These are phyloP conservation scores for Anodontia alba DNA, from an alignment of 2,888 invertebrate species.

Conservation along the genomic window DNA sequence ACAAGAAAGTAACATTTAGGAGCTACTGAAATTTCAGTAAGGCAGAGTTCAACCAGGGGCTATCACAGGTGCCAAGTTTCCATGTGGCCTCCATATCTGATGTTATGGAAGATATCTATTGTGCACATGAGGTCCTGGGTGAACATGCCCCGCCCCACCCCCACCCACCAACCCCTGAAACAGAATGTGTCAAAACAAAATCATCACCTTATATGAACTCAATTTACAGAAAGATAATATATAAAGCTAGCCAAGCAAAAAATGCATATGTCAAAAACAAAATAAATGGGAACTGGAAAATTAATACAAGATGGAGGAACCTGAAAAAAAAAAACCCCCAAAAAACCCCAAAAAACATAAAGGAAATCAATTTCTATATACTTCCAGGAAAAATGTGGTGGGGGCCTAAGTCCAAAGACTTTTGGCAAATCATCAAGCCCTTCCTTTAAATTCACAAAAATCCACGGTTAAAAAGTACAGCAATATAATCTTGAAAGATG, in stretches of 20 bases:
- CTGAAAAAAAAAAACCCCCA: not conserved
- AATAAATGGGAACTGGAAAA: slow-evolving; percentile 17
- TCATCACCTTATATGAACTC: slow-evolving; percentile 28
- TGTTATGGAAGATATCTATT: slow-evolving; percentile 3
- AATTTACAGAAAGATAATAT: slow-evolving; percentile 19
- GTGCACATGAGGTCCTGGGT: slow-evolving; percentile 9
- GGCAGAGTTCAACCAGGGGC: not conserved
- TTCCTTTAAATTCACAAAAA: slow-evolving; percentile 15
- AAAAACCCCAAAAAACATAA: too few relatives aligned
- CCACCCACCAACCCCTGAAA: too few relatives aligned
- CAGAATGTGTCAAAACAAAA: not conserved
- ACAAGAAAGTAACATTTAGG: not conserved
- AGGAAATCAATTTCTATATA: slow-evolving; percentile 15
- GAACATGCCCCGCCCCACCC: not conserved
- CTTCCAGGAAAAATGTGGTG: slow-evolving; percentile 24
- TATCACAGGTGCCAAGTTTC: not conserved
- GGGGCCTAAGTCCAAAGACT: slow-evolving; percentile 18
- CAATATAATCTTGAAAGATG: slow-evolving; percentile 16
- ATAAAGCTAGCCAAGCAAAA: slow-evolving; percentile 10
- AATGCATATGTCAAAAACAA: slow-evolving; percentile 21
- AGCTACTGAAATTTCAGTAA: not conserved
- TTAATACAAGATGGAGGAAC: slow-evolving; percentile 10
- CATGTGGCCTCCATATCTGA: not conserved
- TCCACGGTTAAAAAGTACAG: not conserved
- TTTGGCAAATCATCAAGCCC: slow-evolving; percentile 12